phyloP scores from a whole-genome alignment of 2,797 vertebrate species.

The Syndactyla subalaris region DNA sequence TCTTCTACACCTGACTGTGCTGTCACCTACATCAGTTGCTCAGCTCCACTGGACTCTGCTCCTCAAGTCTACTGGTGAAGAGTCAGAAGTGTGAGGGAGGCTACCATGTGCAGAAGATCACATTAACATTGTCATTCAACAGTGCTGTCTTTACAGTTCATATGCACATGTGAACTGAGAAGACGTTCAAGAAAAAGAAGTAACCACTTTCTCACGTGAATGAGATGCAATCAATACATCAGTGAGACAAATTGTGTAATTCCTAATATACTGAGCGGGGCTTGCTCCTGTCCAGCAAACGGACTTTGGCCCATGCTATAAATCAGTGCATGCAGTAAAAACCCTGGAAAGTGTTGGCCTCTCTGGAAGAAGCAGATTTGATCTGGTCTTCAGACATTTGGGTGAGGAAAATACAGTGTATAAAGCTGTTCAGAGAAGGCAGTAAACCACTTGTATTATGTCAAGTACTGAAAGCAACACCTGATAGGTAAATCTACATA shows the following conservation, averaged over 20 bases:
- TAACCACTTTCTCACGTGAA: neutral
- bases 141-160: neutral
- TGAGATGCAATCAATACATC: neutral
- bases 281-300: neutral
- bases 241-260: neutral
- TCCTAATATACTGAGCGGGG: neutral
- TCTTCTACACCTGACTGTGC: neutral
- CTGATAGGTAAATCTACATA: neutral
- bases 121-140: neutral
- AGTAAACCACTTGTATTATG: neutral
- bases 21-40: neutral
- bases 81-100: neutral
- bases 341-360: neutral
- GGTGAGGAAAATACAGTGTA: neutral
- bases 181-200: neutral
- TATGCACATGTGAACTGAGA: neutral
- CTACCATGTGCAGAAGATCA: neutral
- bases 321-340: neutral
- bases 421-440: neutral
- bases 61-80: neutral
- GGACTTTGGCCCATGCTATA: neutral
- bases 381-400: neutral
- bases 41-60: neutral
- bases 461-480: neutral
- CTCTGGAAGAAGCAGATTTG: neutral